These are phyloP conservation scores for Notothenia coriiceps DNA, from an alignment of 2,113 vertebrate species.

Conservation along the genomic window DNA sequence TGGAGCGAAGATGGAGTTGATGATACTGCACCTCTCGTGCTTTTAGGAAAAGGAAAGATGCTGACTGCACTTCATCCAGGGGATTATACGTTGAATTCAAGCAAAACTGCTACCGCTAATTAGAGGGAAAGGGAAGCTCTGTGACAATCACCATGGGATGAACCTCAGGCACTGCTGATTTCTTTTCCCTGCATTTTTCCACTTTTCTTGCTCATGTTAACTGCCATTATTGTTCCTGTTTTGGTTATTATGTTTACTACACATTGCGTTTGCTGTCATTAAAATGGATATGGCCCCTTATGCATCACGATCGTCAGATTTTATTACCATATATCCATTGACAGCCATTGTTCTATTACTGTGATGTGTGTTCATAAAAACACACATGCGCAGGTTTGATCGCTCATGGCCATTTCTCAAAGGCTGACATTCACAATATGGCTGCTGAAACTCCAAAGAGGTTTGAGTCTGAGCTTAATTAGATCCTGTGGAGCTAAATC, in stretches of 20 bases:
- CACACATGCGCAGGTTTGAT: conserved; percentile 71
- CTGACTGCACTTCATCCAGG: conserved; percentile 79
- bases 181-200: conserved; percentile 30
- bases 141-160: conserved; percentile 75
- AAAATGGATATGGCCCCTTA: conserved; percentile 56
- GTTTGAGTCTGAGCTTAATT: conserved; percentile 80
- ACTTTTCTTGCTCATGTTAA: conserved; percentile 58
- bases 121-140: conserved; percentile 66
- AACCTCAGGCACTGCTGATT: conserved; percentile 46
- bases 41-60: conserved; percentile 79
- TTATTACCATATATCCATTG: conserved; percentile 69
- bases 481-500: conserved; percentile 83
- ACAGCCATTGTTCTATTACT: conserved; percentile 69
- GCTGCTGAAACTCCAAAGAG: conserved; percentile 80
- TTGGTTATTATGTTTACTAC: conserved; percentile 61
- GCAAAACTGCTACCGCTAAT: conserved; percentile 76
- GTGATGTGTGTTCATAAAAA: conserved; percentile 75
- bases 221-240: conserved; percentile 59
- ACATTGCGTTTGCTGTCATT: conserved; percentile 57
- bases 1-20: conserved; percentile 80
- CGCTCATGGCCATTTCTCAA: conserved; percentile 77
- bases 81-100: conserved; percentile 76
- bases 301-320: conserved; percentile 51
- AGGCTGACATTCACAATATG: conserved; percentile 81
- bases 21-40: conserved; percentile 79